phyloP scores from a whole-genome alignment of 2,888 invertebrate species.

The Serrognathus titanus region DNA sequence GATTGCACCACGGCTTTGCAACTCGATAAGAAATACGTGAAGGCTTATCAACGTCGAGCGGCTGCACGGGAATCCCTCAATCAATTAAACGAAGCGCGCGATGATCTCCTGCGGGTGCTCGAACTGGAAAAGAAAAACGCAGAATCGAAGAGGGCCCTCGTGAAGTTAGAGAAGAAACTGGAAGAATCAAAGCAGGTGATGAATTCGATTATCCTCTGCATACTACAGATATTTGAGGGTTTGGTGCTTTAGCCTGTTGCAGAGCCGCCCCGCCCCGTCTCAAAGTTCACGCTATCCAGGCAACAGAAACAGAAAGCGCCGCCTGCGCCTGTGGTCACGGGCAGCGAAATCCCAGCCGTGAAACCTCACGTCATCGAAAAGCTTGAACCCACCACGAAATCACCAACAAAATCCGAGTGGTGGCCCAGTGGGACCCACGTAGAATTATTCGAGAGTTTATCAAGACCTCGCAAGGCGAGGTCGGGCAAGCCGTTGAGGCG shows the following conservation, averaged over 20 bases:
- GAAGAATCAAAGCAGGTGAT: conserved; percentile 19
- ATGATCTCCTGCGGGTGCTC: conserved; percentile 68
- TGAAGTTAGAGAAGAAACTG: conserved; percentile 54
- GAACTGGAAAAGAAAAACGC: conserved; percentile 76
- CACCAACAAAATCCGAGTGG: conserved; percentile 24
- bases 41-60: conserved; percentile 81
- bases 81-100: conserved; percentile 66
- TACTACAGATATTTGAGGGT: conserved; percentile 4
- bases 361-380: conserved; percentile 10
- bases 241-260: neutral
- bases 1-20: conserved; percentile 80
- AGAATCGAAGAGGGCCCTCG: conserved; percentile 62
- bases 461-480: conserved; percentile 53
- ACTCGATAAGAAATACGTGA: conserved; percentile 75
- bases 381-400: neutral
- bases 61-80: conserved; percentile 70
- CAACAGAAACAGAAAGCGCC: conserved; percentile 24
- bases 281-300: conserved; percentile 39
- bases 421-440: conserved; percentile 43
- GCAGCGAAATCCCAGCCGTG: neutral
- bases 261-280: conserved; percentile 25
- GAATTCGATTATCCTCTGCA: neutral
- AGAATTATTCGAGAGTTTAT: conserved; percentile 50
- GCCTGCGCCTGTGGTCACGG: neutral
- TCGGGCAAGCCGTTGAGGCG: conserved; percentile 61